phyloP scores from a whole-genome alignment of 2,888 invertebrate species.

The Mythimna impura region DNA sequence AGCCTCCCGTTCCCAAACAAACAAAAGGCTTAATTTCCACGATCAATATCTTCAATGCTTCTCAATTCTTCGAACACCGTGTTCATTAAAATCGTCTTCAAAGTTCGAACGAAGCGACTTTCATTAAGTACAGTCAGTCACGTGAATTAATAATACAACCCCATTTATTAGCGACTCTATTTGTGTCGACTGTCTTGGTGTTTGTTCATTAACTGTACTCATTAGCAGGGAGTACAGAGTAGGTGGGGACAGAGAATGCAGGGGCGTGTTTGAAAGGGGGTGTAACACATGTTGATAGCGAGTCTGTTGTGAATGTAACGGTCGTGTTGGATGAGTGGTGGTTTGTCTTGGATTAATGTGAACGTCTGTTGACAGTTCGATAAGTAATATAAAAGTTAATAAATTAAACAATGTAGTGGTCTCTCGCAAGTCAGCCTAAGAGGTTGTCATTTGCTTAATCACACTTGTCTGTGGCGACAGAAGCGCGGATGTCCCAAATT shows the following conservation, averaged over 20 bases:
- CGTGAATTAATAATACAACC: constrained; percentile 59
- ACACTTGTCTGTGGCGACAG: too few relatives aligned
- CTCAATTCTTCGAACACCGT: neutral
- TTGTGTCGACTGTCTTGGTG: constrained; percentile 64
- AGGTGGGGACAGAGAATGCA: constrained; percentile 26
- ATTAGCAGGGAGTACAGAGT: constrained; percentile 67
- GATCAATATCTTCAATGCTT: constrained; percentile 12
- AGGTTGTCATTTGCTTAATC: too few relatives aligned
- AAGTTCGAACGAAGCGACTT: constrained; percentile 34
- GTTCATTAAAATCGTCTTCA: constrained; percentile 52
- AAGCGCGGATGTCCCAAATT: too few relatives aligned
- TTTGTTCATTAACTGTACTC: constrained; percentile 75
- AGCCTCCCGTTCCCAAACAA: neutral
- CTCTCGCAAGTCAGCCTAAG: too few relatives aligned
- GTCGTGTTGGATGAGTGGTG: neutral
- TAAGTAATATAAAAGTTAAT: too few relatives aligned
- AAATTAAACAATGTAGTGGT: too few relatives aligned
- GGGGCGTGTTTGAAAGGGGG: neutral
- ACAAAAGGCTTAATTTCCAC: constrained; percentile 22
- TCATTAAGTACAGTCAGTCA: constrained; percentile 18
- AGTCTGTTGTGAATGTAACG: neutral
- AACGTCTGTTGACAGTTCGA: too few relatives aligned
- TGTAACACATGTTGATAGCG: neutral
- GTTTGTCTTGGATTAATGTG: neutral
- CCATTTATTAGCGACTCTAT: constrained; percentile 67